These are phyloP conservation scores for Papilio xuthus DNA, from an alignment of 1,140 invertebrate genomes.

Conservation along the genomic window DNA sequence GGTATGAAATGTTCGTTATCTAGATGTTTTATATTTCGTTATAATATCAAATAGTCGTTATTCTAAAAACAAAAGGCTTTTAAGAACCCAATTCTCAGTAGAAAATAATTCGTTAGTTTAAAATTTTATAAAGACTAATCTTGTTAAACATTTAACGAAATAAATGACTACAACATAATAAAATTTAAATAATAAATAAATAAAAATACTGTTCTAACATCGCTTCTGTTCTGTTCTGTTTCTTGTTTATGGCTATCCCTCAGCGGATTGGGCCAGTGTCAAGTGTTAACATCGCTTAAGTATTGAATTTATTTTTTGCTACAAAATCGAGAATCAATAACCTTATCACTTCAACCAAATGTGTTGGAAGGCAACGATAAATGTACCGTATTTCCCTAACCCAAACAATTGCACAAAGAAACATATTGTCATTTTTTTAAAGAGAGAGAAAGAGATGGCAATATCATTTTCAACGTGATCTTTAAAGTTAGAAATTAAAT, in stretches of 20 bases:
- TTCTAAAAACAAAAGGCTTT: background rate
- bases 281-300: background rate
- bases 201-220: too few relatives aligned
- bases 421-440: too few relatives aligned
- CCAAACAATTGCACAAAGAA: background rate
- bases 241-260: too few relatives aligned
- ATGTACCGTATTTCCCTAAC: background rate
- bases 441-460: too few relatives aligned
- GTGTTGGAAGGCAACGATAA: background rate
- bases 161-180: too few relatives aligned
- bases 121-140: background rate
- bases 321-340: conserved; percentile 15
- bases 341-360: conserved; percentile 3
- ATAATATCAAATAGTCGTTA: background rate
- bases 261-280: too few relatives aligned
- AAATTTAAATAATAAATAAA: too few relatives aligned
- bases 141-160: too few relatives aligned
- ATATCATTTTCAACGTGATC: too few relatives aligned
- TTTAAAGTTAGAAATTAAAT: too few relatives aligned
- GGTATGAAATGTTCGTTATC: background rate
- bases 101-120: background rate
- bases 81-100: background rate
- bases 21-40: background rate
- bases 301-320: background rate
- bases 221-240: too few relatives aligned